Conservation (phyloP, 2,113 vertebrate species). For the Carollia perspicillata region DNA sequence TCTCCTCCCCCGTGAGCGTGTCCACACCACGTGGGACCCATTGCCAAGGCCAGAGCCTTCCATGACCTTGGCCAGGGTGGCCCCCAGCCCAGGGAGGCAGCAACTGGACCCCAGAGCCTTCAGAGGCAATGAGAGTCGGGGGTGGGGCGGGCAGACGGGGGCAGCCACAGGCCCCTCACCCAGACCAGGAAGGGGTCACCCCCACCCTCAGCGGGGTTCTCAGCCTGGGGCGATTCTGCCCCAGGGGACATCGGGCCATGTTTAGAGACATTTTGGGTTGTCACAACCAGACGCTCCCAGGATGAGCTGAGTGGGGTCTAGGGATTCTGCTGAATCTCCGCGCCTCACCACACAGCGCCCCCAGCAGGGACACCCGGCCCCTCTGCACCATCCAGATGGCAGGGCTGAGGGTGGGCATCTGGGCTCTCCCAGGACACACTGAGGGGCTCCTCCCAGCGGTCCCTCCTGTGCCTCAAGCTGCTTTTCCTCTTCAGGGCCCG, state of each 20-base stretch:
- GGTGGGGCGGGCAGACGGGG: rapidly evolving
- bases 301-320: rapidly evolving
- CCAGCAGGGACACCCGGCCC: rapidly evolving
- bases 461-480: background rate
- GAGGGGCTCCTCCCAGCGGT: rapidly evolving
- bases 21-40: rapidly evolving
- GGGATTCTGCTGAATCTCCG: rapidly evolving
- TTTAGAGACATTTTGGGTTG: background rate
- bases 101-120: background rate
- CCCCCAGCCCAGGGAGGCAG: background rate
- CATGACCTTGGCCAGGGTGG: background rate
- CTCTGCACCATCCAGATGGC: too few relatives aligned
- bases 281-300: rapidly evolving
- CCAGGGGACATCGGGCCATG: rapidly evolving
- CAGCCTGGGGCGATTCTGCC: rapidly evolving
- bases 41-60: rapidly evolving
- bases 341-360: rapidly evolving
- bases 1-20: background rate
- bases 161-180: rapidly evolving
- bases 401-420: background rate
- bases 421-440: rapidly evolving
- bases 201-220: background rate
- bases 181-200: background rate
- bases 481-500: background rate
- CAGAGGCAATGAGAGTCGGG: rapidly evolving